These are phyloP conservation scores for Xiphophorus birchmanni DNA, from an alignment of 2,797 vertebrate species.

Conservation along the genomic window DNA sequence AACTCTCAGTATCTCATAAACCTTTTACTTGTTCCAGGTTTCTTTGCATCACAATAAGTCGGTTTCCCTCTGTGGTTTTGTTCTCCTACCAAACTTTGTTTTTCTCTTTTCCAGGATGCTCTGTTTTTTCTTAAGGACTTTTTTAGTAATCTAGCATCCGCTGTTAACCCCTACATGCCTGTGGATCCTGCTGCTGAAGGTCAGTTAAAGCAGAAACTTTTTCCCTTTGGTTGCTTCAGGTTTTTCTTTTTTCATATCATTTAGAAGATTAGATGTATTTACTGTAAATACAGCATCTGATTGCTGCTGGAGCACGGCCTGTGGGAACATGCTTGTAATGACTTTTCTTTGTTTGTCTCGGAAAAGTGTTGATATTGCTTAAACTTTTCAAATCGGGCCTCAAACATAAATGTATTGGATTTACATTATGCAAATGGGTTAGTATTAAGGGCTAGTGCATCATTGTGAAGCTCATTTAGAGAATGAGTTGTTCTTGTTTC, in stretches of 20 bases:
- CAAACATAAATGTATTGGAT: neutral
- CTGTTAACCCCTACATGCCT: constrained; percentile 85
- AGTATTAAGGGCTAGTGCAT: neutral
- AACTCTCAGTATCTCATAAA: neutral
- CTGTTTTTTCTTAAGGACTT: constrained; percentile 94
- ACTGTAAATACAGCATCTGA: neutral
- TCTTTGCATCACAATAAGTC: neutral
- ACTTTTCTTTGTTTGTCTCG: neutral
- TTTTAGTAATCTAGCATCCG: constrained; percentile 87
- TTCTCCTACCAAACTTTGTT: constrained; percentile 6
- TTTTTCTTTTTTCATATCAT: neutral
- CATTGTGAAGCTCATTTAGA: neutral
- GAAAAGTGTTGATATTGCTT: neutral
- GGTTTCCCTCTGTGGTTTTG: neutral
- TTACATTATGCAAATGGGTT: neutral
- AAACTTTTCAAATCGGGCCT: neutral
- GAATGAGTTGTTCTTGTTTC: neutral
- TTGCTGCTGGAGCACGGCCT: neutral
- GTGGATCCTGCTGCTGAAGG: constrained; percentile 85
- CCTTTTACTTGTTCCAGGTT: neutral
- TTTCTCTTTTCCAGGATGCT: constrained; percentile 81
- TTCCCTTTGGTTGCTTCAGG: neutral
- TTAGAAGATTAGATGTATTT: neutral
- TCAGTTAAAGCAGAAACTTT: constrained; percentile 43
- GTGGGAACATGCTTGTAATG: neutral